These are phyloP conservation scores for Xestoiulus laeticollis DNA, from an alignment of 2,888 invertebrate species.

Conservation along the genomic window DNA sequence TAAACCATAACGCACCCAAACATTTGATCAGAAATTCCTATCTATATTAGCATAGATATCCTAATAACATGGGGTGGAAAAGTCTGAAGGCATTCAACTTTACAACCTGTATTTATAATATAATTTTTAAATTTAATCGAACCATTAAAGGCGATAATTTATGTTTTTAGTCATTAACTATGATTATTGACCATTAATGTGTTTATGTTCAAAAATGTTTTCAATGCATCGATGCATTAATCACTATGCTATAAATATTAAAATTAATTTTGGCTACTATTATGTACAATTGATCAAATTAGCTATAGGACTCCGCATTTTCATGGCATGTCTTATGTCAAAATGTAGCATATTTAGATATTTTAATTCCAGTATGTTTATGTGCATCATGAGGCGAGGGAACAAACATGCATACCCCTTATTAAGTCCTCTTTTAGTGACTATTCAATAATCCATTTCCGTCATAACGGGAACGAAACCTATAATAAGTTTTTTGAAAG, in stretches of 20 bases:
- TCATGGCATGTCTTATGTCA: too few species aligned
- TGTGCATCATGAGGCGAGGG: too few species aligned
- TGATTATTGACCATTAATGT: background rate
- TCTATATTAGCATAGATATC: background rate
- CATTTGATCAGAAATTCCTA: background rate
- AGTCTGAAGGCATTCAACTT: conserved; percentile 18
- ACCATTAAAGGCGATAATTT: background rate
- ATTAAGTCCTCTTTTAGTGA: background rate
- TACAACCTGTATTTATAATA: background rate
- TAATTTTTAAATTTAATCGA: background rate
- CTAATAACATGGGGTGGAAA: background rate
- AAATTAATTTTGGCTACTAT: background rate
- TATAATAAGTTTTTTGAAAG: conserved; percentile 2
- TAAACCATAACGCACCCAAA: conserved; percentile 21
- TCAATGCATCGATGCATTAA: background rate
- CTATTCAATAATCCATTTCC: background rate
- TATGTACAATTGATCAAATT: background rate
- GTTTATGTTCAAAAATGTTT: background rate
- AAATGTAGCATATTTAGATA: background rate
- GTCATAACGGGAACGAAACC: background rate
- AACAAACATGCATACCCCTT: background rate
- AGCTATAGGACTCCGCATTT: too few species aligned
- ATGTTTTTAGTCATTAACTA: background rate
- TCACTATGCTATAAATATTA: background rate
- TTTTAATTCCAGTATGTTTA: background rate